Base-by-base conservation (phyloP, 2,888 invertebrate genomes). In the Tolmerus cingulatus region DNA sequence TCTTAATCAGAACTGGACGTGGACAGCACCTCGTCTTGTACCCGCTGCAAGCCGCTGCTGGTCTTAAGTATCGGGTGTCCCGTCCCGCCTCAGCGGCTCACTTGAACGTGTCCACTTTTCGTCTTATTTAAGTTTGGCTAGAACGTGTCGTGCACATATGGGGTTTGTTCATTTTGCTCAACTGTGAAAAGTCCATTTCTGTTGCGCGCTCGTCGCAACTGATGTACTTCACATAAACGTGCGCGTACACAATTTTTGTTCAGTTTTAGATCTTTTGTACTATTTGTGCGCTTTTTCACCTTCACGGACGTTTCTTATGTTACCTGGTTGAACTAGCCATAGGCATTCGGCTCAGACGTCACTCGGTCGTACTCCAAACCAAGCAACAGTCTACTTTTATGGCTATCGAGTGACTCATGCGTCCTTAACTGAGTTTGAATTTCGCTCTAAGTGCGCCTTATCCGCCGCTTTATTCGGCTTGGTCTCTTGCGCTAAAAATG, bases 361-460 rank as follows among this genome's bases (percentile, higher is more conserved):
- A 66, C 66, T 66, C 66, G 66, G 66, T 9, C 23, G 66, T 66
- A 66, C 66, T 66, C 66, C 66, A 66, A 27, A 66, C 30, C 81
- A 27, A 81, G 81, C 81, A 55, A 81, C 34, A 81, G 78, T 78
- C 14, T 81, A 81, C 81, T 86, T 86, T 86, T 86, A 87, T 87
- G 87, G 87, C 74, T 57, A 86, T 79, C 66, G 74, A 55, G 79
- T 87, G 87, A 87, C 66, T 87, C 86, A 86, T 78, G 40, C 40
- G 86, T 86, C 86, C 86, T 86, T 86, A 78, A 66, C 74, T 86
- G 66, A 43, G 74, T 57, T 84, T 57, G 55, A 46, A 81, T 55
- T 81, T 81, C 81, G 81, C 51, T 81, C 51, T 55, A 51, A 55
- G 81, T 81, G 55, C 51, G 51, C 43, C 30, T 81, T 81, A 81